Evolutionary conservation across 2,113 vertebrate genomes (phyloP).

Genomic region (Emydura subglobosa): DNA sequence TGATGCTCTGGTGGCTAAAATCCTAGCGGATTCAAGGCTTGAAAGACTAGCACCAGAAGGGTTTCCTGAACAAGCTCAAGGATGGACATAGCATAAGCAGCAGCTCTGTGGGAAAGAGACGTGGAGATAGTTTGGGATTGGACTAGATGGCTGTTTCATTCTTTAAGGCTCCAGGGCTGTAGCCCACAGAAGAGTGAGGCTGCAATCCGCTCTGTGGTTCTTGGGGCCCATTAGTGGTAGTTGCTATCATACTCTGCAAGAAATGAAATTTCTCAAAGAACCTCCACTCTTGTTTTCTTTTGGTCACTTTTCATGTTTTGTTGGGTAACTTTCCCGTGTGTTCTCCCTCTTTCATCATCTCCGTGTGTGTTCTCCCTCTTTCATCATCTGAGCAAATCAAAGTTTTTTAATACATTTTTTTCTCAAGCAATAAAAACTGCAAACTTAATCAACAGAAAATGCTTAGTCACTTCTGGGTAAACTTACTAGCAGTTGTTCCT

Average conservation of each 20-base stretch:
- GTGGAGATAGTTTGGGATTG: background rate
- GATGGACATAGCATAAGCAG: background rate
- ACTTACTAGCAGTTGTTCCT: background rate
- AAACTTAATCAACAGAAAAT: background rate
- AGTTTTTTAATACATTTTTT: background rate
- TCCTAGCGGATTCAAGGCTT: background rate
- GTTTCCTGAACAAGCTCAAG: background rate
- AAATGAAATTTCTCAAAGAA: background rate
- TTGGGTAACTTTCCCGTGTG: background rate
- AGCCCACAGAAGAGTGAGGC: background rate
- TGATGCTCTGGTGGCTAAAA: background rate
- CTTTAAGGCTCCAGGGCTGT: background rate
- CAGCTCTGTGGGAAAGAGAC: background rate
- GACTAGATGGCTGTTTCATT: background rate
- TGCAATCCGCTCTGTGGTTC: background rate
- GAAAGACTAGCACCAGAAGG: background rate
- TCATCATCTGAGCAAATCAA: background rate
- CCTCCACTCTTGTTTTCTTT: background rate
- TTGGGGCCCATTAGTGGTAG: background rate
- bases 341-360: background rate
- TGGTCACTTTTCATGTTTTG: background rate
- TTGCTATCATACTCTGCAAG: background rate
- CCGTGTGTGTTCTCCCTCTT: no score
- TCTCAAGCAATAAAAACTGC: background rate
- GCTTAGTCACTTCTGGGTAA: background rate